These are phyloP conservation scores for Chloropsis cyanopogon DNA, from an alignment of 2,113 vertebrate species.

Conservation along the genomic window DNA sequence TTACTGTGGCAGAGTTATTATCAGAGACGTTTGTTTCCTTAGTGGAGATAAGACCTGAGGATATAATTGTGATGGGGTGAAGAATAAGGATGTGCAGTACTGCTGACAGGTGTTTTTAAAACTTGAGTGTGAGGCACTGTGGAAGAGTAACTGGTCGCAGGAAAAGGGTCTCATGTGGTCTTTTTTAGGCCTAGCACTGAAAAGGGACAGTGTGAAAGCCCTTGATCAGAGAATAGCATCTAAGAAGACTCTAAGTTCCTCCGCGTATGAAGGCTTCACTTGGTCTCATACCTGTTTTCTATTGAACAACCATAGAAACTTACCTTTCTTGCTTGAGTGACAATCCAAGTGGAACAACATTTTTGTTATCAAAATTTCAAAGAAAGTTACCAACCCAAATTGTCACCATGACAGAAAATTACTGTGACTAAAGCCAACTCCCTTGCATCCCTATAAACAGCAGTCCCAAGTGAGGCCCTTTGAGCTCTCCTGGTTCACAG, in stretches of 20 bases:
- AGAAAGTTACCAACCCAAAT: rapidly evolving
- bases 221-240: neutral
- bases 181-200: neutral
- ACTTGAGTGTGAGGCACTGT: neutral
- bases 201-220: neutral
- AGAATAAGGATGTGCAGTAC: neutral
- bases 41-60: neutral
- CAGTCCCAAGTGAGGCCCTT: neutral
- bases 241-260: neutral
- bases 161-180: neutral
- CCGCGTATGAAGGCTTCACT: neutral
- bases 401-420: neutral
- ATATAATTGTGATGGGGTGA: neutral
- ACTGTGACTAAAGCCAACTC: neutral
- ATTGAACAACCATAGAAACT: neutral
- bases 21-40: neutral
- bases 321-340: neutral
- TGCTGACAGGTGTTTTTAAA: neutral
- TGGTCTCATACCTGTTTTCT: neutral
- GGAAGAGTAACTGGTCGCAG: neutral
- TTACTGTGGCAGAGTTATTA: neutral
- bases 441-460: rapidly evolving
- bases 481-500: neutral
- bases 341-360: neutral
- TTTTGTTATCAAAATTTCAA: neutral